Conservation (phyloP, 2,888 invertebrate genomes). For the Phaedon cochleariae region DNA sequence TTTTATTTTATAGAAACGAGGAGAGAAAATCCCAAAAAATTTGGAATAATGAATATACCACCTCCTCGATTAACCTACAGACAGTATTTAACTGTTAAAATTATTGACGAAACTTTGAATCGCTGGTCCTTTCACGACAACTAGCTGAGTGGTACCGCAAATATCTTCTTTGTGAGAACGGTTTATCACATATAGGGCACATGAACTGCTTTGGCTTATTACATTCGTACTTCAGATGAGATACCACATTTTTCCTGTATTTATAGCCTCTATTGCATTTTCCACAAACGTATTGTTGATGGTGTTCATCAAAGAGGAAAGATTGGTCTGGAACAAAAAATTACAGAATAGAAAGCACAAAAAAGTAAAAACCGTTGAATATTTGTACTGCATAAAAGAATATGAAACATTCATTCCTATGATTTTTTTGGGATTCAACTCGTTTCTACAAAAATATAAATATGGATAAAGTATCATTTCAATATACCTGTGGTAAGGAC, state of each 20-base stretch:
- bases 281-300: slow-evolving; percentile 21
- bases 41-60: too few species aligned
- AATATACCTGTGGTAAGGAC: too few species aligned
- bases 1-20: too few species aligned
- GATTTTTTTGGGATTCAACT: too few species aligned
- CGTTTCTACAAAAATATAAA: too few species aligned
- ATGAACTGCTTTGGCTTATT: slow-evolving; percentile 39
- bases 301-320: not conserved
- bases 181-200: not conserved
- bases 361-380: slow-evolving; percentile 1
- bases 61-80: too few species aligned
- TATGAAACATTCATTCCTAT: too few species aligned
- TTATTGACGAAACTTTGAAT: too few species aligned
- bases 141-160: slow-evolving; percentile 5
- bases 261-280: slow-evolving; percentile 36
- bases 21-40: too few species aligned
- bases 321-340: slow-evolving; percentile 20
- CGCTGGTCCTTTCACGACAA: not conserved
- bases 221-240: slow-evolving; percentile 59
- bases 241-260: slow-evolving; percentile 37
- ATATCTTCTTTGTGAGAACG: slow-evolving; percentile 11
- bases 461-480: too few species aligned
- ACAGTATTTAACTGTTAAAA: too few species aligned
- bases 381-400: too few species aligned
- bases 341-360: not conserved